phyloP scores from a whole-genome alignment of 1,140 invertebrate genomes.

The Pectinophora gossypiella region DNA sequence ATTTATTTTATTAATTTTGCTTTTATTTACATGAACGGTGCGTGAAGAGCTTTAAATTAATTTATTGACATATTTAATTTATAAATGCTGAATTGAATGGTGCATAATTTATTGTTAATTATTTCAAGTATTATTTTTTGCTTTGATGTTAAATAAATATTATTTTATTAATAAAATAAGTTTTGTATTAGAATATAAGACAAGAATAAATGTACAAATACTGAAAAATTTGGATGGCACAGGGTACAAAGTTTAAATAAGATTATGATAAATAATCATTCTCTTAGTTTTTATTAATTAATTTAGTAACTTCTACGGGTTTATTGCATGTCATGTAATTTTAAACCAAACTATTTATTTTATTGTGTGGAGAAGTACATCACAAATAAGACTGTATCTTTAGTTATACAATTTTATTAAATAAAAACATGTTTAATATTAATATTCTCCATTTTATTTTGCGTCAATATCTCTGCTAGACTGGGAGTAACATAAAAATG shows the following conservation, averaged over 20 bases:
- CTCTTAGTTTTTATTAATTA: not conserved
- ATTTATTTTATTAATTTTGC: not conserved
- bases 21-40: not conserved
- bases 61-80: conserved; percentile 5
- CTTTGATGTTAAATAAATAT: conserved; percentile 16
- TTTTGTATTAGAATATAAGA: conserved; percentile 9
- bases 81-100: conserved; percentile 40
- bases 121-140: no score
- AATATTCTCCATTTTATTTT: no score
- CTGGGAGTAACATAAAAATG: no score
- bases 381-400: conserved; percentile 39
- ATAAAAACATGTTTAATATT: no score
- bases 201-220: conserved; percentile 28
- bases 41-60: conserved; percentile 5
- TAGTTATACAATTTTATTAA: conserved; percentile 9
- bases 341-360: conserved; percentile 21
- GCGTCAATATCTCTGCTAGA: no score
- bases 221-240: conserved; percentile 34
- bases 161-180: conserved; percentile 21
- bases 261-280: not conserved
- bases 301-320: conserved; percentile 34
- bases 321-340: conserved; percentile 25
- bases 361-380: conserved; percentile 12
- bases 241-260: conserved; percentile 35
- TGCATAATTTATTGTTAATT: no score